Conservation (phyloP, 2,113 vertebrate genomes). For the Narcine bancroftii region DNA sequence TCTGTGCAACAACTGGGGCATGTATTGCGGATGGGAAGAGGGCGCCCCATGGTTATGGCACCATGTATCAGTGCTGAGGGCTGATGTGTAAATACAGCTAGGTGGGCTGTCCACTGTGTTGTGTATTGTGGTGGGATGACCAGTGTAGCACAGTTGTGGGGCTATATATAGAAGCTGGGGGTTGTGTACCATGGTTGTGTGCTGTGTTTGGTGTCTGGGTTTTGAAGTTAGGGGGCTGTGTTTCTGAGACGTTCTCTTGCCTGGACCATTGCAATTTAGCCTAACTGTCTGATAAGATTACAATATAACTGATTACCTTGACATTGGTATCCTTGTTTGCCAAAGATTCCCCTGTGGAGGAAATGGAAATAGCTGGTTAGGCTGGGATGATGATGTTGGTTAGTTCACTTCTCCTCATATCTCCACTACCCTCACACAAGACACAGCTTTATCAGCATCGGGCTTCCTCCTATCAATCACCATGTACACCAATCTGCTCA, state of each 20-base stretch:
- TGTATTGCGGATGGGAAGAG: too few species aligned
- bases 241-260: background rate
- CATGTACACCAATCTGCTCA: background rate
- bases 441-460: background rate
- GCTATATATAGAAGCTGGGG: too few species aligned
- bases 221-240: too few species aligned
- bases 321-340: slow-evolving; percentile 96
- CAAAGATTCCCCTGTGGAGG: slow-evolving; percentile 84
- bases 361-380: slow-evolving; percentile 8
- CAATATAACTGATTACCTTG: slow-evolving; percentile 65
- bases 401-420: background rate
- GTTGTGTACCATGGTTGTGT: too few species aligned
- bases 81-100: too few species aligned
- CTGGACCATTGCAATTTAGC: background rate
- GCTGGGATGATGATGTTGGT: background rate
- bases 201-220: too few species aligned
- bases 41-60: too few species aligned
- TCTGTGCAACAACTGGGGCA: background rate
- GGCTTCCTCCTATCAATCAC: background rate
- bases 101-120: too few species aligned
- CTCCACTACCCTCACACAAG: too few species aligned
- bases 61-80: too few species aligned
- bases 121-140: too few species aligned
- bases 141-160: too few species aligned
- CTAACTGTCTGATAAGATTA: background rate